Percentiles rank a stretch among this genome's conserved stretches.
Evolutionary conservation across 2,113 vertebrate genomes (phyloP).

Genomic region (Lucifuga dentata): DNA sequence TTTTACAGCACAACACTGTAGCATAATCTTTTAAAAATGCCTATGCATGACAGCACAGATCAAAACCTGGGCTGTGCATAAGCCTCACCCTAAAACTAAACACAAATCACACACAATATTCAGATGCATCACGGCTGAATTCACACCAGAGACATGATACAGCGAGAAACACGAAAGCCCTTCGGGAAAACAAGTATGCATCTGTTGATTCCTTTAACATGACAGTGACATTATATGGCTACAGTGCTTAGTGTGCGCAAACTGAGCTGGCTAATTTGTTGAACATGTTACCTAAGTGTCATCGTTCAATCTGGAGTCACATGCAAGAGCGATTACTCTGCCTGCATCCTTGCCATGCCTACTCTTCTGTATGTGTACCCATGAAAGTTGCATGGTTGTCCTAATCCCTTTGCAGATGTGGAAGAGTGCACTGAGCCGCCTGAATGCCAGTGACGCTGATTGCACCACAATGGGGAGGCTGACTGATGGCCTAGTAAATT

Average conservation of each 20-base stretch:
- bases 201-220: constrained; percentile 37
- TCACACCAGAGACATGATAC: constrained; percentile 24
- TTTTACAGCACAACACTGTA: constrained; percentile 48
- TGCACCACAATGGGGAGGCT: constrained; percentile 73
- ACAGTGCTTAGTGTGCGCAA: background rate
- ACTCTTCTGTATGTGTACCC: constrained; percentile 32
- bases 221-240: constrained; percentile 1
- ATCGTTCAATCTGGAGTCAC: constrained; percentile 41
- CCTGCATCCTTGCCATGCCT: constrained; percentile 19
- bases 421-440: constrained; percentile 36
- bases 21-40: constrained; percentile 69
- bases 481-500: constrained; percentile 86
- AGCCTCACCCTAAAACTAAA: constrained; percentile 16
- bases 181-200: constrained; percentile 8
- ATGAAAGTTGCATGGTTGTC: constrained; percentile 66
- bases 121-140: constrained; percentile 9
- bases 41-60: constrained; percentile 45
- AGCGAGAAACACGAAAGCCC: background rate
- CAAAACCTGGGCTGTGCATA: constrained; percentile 37
- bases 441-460: constrained; percentile 62
- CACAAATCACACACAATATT: constrained; percentile 10
- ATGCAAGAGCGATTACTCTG: constrained; percentile 28
- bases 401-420: constrained; percentile 58
- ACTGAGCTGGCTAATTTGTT: constrained; percentile 47
- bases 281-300: constrained; percentile 18